Evolutionary conservation across 2,113 vertebrate species (phyloP).

Genomic region (Pimephales promelas): DNA sequence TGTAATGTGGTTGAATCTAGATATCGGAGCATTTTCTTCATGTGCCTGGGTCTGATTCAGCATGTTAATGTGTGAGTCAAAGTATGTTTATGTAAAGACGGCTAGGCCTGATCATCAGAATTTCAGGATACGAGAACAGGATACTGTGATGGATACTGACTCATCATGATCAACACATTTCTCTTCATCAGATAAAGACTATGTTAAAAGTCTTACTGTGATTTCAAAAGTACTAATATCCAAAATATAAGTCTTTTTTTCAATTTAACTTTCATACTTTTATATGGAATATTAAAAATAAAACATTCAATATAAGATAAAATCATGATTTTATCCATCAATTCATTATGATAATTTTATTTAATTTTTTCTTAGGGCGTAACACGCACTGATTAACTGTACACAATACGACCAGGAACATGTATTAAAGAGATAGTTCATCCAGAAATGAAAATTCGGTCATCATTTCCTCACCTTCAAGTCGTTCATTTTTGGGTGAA

Average conservation of each 20-base stretch:
- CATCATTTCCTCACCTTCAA: background rate
- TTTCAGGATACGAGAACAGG: background rate
- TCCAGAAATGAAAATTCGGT: background rate
- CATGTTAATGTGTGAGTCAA: background rate
- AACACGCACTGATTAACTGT: background rate
- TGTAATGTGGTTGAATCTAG: background rate
- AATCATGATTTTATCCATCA: background rate
- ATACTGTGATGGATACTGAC: background rate
- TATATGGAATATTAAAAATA: background rate
- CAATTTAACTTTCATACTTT: background rate
- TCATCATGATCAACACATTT: background rate
- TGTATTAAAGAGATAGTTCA: background rate
- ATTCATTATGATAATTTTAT: background rate
- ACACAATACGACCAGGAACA: background rate
- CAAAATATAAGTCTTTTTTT: background rate
- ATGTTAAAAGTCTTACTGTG: background rate
- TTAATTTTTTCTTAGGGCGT: background rate
- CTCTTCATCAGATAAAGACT: background rate
- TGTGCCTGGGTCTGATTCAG: slow-evolving; percentile 1
- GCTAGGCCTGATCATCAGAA: slow-evolving; percentile 18
- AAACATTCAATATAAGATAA: too few species aligned
- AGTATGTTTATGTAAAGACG: background rate
- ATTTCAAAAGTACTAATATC: background rate
- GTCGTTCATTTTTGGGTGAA: background rate
- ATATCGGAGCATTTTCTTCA: background rate